These are phyloP conservation scores for Drosophila koepferae DNA, from an alignment of 2,888 invertebrate genomes.

Conservation along the genomic window DNA sequence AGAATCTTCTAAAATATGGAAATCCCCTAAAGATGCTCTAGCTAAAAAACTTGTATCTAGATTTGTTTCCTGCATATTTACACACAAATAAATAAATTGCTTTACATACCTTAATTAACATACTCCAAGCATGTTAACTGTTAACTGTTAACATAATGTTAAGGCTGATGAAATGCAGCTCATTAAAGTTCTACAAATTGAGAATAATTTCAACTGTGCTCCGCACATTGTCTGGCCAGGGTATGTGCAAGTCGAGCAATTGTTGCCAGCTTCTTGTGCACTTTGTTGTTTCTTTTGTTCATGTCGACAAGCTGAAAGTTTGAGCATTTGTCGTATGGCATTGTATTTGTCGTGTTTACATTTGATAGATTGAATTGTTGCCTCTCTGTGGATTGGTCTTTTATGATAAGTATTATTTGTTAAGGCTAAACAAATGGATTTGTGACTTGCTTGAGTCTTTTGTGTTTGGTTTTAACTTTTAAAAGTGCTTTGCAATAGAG, in stretches of 20 bases:
- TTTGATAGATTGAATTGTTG: constrained; percentile 4
- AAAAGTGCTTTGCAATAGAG: constrained; percentile 8
- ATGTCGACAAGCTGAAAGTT: background rate
- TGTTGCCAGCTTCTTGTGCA: background rate
- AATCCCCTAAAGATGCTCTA: too few relatives aligned
- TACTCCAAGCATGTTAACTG: too few relatives aligned
- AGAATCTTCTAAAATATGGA: too few relatives aligned
- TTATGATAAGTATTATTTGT: constrained; percentile 9
- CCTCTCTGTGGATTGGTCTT: constrained; percentile 3
- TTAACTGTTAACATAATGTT: background rate
- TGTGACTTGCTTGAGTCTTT: background rate
- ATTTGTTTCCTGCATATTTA: background rate
- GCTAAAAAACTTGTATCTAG: too few relatives aligned
- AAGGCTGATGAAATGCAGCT: too few relatives aligned
- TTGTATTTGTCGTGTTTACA: constrained; percentile 3
- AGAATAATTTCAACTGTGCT: background rate
- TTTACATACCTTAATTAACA: background rate
- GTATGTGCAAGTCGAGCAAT: background rate
- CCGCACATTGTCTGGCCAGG: background rate
- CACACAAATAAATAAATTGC: background rate
- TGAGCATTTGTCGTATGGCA: background rate
- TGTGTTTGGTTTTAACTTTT: background rate
- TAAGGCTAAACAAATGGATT: background rate
- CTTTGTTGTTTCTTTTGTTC: background rate
- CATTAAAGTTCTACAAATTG: too few relatives aligned